Evolutionary conservation across 2,888 invertebrate genomes (phyloP).

Genomic region (Caradrina kadenii): DNA sequence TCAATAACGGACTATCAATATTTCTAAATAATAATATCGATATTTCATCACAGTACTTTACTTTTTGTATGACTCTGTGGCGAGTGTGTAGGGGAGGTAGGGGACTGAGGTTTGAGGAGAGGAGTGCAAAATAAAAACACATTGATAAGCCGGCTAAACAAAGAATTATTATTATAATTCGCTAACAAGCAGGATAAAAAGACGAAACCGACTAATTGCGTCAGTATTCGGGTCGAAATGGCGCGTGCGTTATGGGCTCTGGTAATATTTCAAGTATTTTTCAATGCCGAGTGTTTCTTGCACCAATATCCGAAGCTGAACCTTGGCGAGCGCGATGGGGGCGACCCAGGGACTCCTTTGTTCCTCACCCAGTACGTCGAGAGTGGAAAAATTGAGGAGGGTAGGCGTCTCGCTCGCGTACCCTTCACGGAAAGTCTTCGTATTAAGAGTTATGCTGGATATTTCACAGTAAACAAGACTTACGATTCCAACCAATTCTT

Average conservation of each 20-base stretch:
- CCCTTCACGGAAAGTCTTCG: conserved; percentile 90
- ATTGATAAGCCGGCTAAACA: conserved; percentile 51
- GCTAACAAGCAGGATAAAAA: conserved; percentile 50
- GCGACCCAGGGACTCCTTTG: conserved; percentile 91
- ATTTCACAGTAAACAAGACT: conserved; percentile 94
- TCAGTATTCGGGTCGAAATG: conserved; percentile 69
- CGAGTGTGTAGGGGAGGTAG: too few relatives aligned
- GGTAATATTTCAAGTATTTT: conserved; percentile 68
- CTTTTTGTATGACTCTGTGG: too few relatives aligned
- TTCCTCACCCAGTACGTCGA: conserved; percentile 94
- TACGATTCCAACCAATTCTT: conserved; percentile 96
- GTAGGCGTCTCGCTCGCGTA: conserved; percentile 89
- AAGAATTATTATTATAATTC: conserved; percentile 27
- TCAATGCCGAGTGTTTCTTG: conserved; percentile 74
- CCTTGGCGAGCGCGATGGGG: conserved; percentile 75
- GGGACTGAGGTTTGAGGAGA: neutral
- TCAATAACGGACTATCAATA: too few relatives aligned
- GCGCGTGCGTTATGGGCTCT: conserved; percentile 65
- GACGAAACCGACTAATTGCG: conserved; percentile 32
- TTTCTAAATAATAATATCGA: too few relatives aligned
- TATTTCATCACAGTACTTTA: too few relatives aligned
- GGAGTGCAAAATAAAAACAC: neutral
- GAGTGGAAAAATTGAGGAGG: conserved; percentile 92
- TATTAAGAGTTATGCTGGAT: conserved; percentile 94
- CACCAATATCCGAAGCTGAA: conserved; percentile 81